Evolutionary conservation across 2,797 vertebrate species (phyloP).

Genomic region (Borostomias antarcticus): DNA sequence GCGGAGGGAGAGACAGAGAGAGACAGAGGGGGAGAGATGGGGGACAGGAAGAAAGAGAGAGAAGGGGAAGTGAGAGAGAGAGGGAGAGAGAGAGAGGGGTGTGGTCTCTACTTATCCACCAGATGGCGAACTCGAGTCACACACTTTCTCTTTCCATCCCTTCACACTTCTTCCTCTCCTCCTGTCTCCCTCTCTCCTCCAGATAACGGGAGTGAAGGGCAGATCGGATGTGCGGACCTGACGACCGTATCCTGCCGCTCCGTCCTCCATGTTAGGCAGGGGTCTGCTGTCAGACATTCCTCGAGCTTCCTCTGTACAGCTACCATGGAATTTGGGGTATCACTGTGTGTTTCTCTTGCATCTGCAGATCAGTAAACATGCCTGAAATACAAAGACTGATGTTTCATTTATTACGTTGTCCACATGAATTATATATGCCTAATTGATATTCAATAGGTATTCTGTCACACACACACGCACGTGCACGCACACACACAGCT

Average conservation of each 20-base stretch:
- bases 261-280: not conserved
- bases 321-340: no score
- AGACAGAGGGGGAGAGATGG: not conserved
- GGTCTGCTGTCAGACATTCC: no score
- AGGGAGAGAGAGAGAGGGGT: not conserved
- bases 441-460: slow-evolving; percentile 67
- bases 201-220: no score
- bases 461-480: not conserved
- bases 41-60: slow-evolving; percentile 4
- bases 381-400: slow-evolving; percentile 71
- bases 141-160: no score
- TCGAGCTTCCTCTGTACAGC: no score
- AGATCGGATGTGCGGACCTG: slow-evolving; percentile 31
- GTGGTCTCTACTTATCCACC: slow-evolving; percentile 10
- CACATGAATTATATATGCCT: slow-evolving; percentile 71
- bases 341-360: not conserved
- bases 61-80: not conserved
- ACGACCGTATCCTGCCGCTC: not conserved
- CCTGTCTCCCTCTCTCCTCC: slow-evolving; percentile 5
- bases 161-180: not conserved
- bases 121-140: slow-evolving; percentile 46
- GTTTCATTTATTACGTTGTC: slow-evolving; percentile 70
- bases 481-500: not conserved
- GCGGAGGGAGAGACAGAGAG: not conserved
- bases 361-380: slow-evolving; percentile 50